These are phyloP conservation scores for Blera fallax DNA, from an alignment of 2,888 invertebrate species.

Conservation along the genomic window DNA sequence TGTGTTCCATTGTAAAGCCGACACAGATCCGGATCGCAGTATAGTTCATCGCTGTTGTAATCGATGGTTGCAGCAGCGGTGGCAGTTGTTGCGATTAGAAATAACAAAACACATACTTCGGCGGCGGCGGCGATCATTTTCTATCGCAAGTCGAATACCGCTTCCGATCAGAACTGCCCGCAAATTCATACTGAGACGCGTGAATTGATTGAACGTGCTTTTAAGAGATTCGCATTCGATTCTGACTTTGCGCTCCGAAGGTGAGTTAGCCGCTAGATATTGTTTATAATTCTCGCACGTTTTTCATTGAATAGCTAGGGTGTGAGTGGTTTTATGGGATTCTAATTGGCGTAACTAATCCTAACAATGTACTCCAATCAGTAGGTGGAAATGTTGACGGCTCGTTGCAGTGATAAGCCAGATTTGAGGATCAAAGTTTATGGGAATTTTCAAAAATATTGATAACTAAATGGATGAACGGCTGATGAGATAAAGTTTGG, in stretches of 20 bases:
- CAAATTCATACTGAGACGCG: slow-evolving; percentile 50
- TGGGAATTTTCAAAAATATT: neutral
- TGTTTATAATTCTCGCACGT: slow-evolving; percentile 50
- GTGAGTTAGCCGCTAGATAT: slow-evolving; percentile 1
- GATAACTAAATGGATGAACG: neutral
- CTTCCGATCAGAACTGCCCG: slow-evolving; percentile 63
- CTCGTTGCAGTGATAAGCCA: slow-evolving; percentile 32
- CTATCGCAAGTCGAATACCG: slow-evolving; percentile 4
- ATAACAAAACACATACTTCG: neutral
- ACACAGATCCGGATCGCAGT: slow-evolving; percentile 77
- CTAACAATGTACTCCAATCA: slow-evolving; percentile 17
- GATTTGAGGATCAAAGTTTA: slow-evolving; percentile 15
- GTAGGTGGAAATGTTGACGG: neutral
- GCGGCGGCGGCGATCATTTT: slow-evolving; percentile 43
- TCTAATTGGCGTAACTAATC: slow-evolving; percentile 45
- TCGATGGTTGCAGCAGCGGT: slow-evolving; percentile 4
- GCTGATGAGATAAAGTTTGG: neutral
- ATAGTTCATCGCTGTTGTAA: slow-evolving; percentile 62
- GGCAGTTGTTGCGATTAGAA: slow-evolving; percentile 19
- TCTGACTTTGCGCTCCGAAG: slow-evolving; percentile 17
- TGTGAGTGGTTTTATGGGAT: slow-evolving; percentile 28
- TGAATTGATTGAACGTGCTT: slow-evolving; percentile 36
- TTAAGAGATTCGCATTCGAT: slow-evolving; percentile 50
- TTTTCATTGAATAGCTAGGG: slow-evolving; percentile 24
- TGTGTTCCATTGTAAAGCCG: slow-evolving; percentile 78